phyloP scores from a whole-genome alignment of 1,140 invertebrate genomes.

The Metaphire vulgaris region DNA sequence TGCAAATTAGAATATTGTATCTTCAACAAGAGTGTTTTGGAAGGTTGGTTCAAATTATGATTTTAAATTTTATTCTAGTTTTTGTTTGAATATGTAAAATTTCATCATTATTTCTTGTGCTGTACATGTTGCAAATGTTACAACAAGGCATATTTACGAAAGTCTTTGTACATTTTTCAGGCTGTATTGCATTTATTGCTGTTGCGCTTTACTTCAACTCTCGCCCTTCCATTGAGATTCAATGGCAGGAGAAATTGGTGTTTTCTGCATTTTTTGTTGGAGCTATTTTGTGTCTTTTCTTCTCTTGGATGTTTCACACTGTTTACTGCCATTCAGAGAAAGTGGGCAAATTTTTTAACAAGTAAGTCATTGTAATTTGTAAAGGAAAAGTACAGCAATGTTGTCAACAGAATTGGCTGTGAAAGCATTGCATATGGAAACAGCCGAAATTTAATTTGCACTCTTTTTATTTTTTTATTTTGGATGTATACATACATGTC shows the following conservation, averaged over 20 bases:
- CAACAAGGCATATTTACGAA: too few relatives aligned
- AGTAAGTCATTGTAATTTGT: slow-evolving; percentile 60
- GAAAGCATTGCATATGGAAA: too few relatives aligned
- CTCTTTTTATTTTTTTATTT: too few relatives aligned
- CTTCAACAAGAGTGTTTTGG: neutral
- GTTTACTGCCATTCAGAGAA: slow-evolving; percentile 92
- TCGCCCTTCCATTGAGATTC: slow-evolving; percentile 47
- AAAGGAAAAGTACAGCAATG: neutral
- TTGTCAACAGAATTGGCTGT: too few relatives aligned
- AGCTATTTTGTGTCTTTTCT: slow-evolving; percentile 90
- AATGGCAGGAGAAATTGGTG: slow-evolving; percentile 51
- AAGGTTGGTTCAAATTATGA: neutral
- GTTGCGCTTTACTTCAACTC: slow-evolving; percentile 45
- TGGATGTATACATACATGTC: too few relatives aligned
- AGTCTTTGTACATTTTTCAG: too few relatives aligned
- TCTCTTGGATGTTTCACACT: slow-evolving; percentile 96
- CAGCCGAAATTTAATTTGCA: too few relatives aligned
- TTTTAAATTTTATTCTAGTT: neutral
- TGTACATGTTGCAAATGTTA: neutral
- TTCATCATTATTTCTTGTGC: neutral
- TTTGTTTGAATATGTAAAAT: neutral
- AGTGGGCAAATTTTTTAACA: slow-evolving; percentile 94
- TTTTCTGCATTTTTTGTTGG: slow-evolving; percentile 77
- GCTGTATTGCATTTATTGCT: slow-evolving; percentile 49
- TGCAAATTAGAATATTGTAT: neutral